Conservation (phyloP, 2,113 vertebrate species). For the Saccopteryx bilineata region DNA sequence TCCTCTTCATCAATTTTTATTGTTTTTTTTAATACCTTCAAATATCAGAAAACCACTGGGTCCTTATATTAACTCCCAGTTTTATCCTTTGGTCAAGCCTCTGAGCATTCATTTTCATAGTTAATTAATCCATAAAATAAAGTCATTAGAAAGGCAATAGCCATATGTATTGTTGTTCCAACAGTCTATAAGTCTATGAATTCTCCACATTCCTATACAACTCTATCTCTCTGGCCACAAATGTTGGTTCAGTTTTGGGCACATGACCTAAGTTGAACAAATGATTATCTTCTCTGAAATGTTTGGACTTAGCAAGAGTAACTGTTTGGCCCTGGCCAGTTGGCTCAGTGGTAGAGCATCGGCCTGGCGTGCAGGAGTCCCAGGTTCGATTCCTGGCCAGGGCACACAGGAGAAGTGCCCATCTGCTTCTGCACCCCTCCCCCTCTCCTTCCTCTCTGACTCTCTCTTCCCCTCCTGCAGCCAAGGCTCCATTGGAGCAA, state of each 20-base stretch:
- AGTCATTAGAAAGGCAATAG: neutral
- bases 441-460: too few species aligned
- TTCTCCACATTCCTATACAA: neutral
- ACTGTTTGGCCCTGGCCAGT: too few species aligned
- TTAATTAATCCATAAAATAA: conserved; percentile 22
- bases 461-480: too few species aligned
- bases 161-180: neutral
- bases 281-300: neutral
- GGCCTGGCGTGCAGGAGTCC: too few species aligned
- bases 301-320: neutral
- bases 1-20: neutral
- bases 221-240: neutral
- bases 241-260: neutral
- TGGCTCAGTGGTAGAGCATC: too few species aligned
- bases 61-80: neutral
- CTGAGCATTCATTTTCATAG: neutral
- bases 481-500: too few species aligned
- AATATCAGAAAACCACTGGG: neutral
- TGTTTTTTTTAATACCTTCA: neutral
- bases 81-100: neutral
- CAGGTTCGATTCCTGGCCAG: too few species aligned
- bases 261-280: neutral
- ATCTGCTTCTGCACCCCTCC: too few species aligned
- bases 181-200: neutral
- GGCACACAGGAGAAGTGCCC: too few species aligned